phyloP scores from a whole-genome alignment of 2,888 invertebrate species.

The Drosophila quinaria region DNA sequence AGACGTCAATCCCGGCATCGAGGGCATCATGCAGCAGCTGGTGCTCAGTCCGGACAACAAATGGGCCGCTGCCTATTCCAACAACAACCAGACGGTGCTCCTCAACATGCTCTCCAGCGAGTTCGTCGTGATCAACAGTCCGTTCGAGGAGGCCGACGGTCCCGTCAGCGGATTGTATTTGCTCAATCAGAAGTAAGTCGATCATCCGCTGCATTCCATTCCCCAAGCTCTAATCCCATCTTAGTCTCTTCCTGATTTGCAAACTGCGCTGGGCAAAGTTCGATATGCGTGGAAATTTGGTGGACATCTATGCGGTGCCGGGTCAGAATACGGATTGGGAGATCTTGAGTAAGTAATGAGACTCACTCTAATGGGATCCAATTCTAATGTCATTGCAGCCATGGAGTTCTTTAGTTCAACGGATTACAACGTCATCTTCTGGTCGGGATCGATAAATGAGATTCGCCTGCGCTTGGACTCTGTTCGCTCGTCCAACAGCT shows the following conservation, averaged over 20 bases:
- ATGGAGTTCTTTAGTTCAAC: constrained; percentile 91
- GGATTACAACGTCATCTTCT: constrained; percentile 91
- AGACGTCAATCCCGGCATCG: constrained; percentile 96
- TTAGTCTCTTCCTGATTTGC: constrained; percentile 91
- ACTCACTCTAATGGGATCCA: neutral
- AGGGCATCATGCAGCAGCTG: constrained; percentile 98
- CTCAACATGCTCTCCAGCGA: constrained; percentile 98
- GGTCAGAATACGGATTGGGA: constrained; percentile 89
- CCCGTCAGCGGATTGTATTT: constrained; percentile 89
- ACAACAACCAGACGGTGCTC: constrained; percentile 97
- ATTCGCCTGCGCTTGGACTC: constrained; percentile 90
- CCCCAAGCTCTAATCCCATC: neutral
- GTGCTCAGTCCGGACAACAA: constrained; percentile 97
- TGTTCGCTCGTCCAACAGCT: constrained; percentile 83
- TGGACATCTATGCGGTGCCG: constrained; percentile 88
- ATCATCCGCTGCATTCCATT: too few relatives aligned
- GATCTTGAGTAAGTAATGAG: constrained; percentile 88
- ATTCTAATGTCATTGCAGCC: constrained; percentile 77
- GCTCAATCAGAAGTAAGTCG: constrained; percentile 87
- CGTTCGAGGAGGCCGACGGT: constrained; percentile 88
- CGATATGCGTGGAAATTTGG: constrained; percentile 91
- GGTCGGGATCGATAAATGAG: constrained; percentile 93
- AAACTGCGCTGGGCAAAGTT: constrained; percentile 91
- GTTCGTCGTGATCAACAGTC: constrained; percentile 94
- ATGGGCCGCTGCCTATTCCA: constrained; percentile 97